Evolutionary conservation across 2,797 vertebrate genomes (phyloP).

Genomic region (Sciaenops ocellatus): DNA sequence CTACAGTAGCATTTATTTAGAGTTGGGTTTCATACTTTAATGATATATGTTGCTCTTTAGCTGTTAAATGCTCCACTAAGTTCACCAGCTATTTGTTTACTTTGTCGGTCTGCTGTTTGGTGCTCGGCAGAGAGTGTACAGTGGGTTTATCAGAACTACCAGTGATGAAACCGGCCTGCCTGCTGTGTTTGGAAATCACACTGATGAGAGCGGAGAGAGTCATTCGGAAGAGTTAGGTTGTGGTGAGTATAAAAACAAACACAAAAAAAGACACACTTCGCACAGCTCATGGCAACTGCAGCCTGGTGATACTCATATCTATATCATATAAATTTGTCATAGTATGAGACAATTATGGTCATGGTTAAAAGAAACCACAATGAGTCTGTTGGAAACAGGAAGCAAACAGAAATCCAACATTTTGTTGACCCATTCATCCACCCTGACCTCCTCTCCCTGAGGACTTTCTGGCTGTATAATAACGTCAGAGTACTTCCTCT

Average conservation of each 20-base stretch:
- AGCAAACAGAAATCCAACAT: not conserved
- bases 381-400: not conserved
- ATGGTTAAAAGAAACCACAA: not conserved
- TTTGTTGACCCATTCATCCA: not conserved
- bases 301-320: not conserved
- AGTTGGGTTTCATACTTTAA: too few relatives aligned
- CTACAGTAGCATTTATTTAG: too few relatives aligned
- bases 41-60: not conserved
- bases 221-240: too few relatives aligned
- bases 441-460: constrained; percentile 4
- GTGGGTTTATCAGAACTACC: not conserved
- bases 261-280: not conserved
- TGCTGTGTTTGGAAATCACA: too few relatives aligned
- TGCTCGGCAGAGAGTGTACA: not conserved
- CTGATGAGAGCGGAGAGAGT: too few relatives aligned
- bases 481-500: constrained; percentile 3
- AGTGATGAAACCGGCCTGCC: not conserved
- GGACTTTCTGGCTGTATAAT: not conserved
- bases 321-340: not conserved
- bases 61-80: not conserved
- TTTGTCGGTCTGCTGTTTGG: not conserved
- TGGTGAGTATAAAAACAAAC: not conserved
- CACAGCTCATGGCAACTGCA: not conserved
- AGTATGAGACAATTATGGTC: not conserved
- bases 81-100: not conserved